Evolutionary conservation across 2,797 vertebrate species (phyloP).

Genomic region (Enteromius radiatus): DNA sequence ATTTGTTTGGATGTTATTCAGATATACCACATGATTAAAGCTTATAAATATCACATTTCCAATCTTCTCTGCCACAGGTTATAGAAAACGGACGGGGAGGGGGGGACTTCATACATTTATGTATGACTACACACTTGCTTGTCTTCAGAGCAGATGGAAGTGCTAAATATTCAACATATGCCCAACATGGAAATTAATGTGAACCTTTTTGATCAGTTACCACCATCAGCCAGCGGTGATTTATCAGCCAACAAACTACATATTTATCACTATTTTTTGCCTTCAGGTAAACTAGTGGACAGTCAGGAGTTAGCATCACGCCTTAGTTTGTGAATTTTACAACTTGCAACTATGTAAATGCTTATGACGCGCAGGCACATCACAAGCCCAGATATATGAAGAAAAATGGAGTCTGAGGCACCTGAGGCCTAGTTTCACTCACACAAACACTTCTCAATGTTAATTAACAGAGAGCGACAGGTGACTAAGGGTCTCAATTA

Average conservation of each 20-base stretch:
- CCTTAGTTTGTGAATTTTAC: not conserved
- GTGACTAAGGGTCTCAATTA: not conserved
- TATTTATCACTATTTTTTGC: constrained; percentile 63
- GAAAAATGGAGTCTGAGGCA: not conserved
- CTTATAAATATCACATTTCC: constrained; percentile 25
- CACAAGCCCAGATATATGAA: not conserved
- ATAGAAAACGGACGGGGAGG: not conserved
- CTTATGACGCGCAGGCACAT: not conserved
- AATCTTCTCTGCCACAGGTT: constrained; percentile 15
- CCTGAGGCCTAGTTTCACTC: not conserved
- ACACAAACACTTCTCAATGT: not conserved
- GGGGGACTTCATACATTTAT: constrained; percentile 43
- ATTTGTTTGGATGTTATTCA: constrained; percentile 24
- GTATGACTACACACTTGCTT: constrained; percentile 43
- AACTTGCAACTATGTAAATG: not conserved
- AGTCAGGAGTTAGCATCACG: constrained; percentile 38
- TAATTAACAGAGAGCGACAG: constrained; percentile 6
- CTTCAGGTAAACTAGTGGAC: constrained; percentile 50
- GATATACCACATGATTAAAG: constrained; percentile 39
- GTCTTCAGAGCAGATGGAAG: constrained; percentile 65
- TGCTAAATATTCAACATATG: constrained; percentile 73
- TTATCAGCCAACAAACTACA: constrained; percentile 71
- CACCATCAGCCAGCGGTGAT: constrained; percentile 63
- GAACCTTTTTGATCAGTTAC: constrained; percentile 68
- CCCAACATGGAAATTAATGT: constrained; percentile 64